Base-by-base conservation (phyloP, 2,113 vertebrate species). In the Myxocyprinus asiaticus region DNA sequence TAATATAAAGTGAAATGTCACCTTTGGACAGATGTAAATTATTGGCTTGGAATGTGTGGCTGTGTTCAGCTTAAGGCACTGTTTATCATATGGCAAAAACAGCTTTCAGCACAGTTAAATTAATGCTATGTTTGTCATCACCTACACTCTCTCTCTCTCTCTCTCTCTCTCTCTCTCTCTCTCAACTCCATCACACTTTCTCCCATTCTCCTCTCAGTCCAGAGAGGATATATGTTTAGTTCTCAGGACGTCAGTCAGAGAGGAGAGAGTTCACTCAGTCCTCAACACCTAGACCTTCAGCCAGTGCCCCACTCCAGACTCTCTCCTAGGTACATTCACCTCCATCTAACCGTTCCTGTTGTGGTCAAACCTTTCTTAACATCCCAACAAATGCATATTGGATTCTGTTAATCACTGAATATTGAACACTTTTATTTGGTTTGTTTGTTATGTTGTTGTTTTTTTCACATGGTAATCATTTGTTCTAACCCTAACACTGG, bases 221-320 rank as follows among this genome's bases (percentile, higher is more conserved):
- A 97, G 87, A 93, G 96, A 91, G 95, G 97, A 89, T 97, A 93
- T 2, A 94, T 96, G 89, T 98, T 97, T 88, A 93, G 95, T 85
- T 92, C 91, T 90, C 89, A 88, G 87, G 97, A 98, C 77, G 87
- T 95, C 82, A 97, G 95, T 88, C 96, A 95, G 85, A 91, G 96
- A 74, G 94, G 93, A 85, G 86, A 94, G 87, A 95, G 95, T 0
- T 94, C 22, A 33, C 22, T 33, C 22, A 33, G 22, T 33, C 22
- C 91, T 7, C 95, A 97, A 74, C 96, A 96, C 87, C 90, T 93
- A 42, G 98, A 98, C 73, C 94, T 95, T 75, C 96, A 95, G 85
- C 89, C 94, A 1, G 89, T 91, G 17, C 92, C 91, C 6, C 92
- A 96, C 87, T 91, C 95, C 77, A 94, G 95, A 82, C 91, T 95